Evolutionary conservation across 2,797 vertebrate genomes (phyloP).

Genomic region (Pristis pectinata): DNA sequence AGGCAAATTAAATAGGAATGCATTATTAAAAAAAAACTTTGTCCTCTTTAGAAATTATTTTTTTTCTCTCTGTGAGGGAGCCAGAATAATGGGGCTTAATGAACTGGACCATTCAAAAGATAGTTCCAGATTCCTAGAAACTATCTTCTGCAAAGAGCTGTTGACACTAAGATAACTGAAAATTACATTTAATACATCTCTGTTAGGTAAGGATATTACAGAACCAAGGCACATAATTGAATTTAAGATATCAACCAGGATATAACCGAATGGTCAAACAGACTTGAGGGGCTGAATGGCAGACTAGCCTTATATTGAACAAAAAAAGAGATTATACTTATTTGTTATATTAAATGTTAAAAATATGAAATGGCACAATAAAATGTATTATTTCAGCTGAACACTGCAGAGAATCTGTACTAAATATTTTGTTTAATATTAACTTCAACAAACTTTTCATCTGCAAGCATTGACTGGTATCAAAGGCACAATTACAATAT

Average conservation of each 20-base stretch:
- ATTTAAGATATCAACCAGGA: neutral
- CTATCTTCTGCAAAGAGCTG: neutral
- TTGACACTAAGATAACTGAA: neutral
- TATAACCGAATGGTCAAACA: neutral
- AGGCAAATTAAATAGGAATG: conserved; percentile 8
- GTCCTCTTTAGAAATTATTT: neutral
- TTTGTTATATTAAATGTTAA: neutral
- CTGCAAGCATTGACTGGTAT: neutral
- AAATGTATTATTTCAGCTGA: neutral
- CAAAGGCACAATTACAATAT: too few species aligned
- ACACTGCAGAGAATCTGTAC: neutral
- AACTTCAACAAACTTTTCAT: neutral
- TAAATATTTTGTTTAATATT: neutral
- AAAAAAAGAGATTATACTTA: neutral
- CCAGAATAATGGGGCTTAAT: neutral
- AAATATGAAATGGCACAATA: neutral
- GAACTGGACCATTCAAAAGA: neutral
- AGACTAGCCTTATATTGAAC: neutral
- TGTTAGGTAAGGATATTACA: neutral
- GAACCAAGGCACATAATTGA: neutral
- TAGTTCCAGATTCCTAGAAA: neutral
- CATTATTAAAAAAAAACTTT: conserved; percentile 7
- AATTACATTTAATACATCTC: neutral
- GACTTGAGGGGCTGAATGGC: neutral
- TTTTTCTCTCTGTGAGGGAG: neutral